Evolutionary conservation across 2,113 vertebrate species (phyloP).

Genomic region (Phainopepla nitens): DNA sequence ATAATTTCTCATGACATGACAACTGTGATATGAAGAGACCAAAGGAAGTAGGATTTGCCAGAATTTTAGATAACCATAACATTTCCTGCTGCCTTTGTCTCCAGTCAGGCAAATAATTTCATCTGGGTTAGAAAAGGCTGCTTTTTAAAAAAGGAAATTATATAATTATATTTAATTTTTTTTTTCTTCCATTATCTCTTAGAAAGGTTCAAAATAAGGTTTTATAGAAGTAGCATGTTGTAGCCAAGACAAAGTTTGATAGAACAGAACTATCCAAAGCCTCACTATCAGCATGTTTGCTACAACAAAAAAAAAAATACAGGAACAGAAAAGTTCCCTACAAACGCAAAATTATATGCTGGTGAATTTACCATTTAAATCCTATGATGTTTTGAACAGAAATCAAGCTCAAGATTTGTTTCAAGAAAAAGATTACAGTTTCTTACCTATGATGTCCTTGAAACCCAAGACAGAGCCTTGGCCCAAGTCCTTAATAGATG

Average conservation of each 20-base stretch:
- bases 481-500: background rate
- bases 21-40: background rate
- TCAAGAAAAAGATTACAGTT: background rate
- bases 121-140: accelerated
- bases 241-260: background rate
- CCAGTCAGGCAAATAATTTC: background rate
- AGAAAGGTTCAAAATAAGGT: background rate
- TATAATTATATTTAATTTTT: background rate
- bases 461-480: background rate
- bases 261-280: background rate
- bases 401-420: background rate
- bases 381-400: background rate
- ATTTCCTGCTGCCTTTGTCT: accelerated
- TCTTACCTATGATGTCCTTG: constrained; percentile 57
- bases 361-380: background rate
- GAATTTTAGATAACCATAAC: background rate
- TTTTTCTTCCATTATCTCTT: background rate
- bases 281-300: background rate
- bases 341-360: background rate
- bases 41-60: background rate
- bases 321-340: background rate
- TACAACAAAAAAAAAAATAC: background rate
- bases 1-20: background rate
- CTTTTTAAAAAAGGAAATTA: background rate
- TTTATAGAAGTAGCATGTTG: background rate